Percentiles rank a stretch among this genome's conserved stretches.
Conservation (phyloP, 1,140 invertebrate species). For the Elymnias hypermnestra region DNA sequence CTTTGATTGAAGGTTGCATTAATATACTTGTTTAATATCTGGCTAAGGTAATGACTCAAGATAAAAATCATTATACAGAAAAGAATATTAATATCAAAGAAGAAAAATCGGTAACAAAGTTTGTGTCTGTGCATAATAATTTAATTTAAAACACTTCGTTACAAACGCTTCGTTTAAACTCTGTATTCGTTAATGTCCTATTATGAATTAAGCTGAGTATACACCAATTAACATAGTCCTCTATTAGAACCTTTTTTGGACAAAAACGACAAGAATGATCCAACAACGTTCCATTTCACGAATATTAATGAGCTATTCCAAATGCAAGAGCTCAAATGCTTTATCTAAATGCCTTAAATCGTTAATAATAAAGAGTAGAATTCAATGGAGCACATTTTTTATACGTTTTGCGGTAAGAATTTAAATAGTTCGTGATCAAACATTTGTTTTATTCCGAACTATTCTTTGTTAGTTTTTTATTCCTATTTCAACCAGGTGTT, state of each 20-base stretch:
- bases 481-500: conserved; percentile 11
- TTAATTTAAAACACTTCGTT: conserved; percentile 2
- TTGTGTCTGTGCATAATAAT: conserved; percentile 7
- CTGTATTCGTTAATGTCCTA: conserved; percentile 3
- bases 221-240: conserved; percentile 12
- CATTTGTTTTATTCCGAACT: conserved; percentile 22
- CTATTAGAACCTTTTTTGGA: conserved; percentile 16
- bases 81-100: no score
- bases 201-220: conserved; percentile 8
- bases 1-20: no score
- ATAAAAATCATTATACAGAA: no score
- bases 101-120: no score
- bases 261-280: conserved; percentile 19
- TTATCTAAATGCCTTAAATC: neutral
- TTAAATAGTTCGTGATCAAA: conserved; percentile 23
- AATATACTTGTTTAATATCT: no score
- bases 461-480: no score
- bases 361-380: conserved; percentile 5
- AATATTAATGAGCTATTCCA: conserved; percentile 26
- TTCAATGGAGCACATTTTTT: neutral
- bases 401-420: conserved; percentile 10
- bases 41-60: no score
- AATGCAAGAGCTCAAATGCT: conserved; percentile 4
- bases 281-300: conserved; percentile 20
- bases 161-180: neutral